Evolutionary conservation across 2,888 invertebrate genomes (phyloP), one percentile per base, ranked within the genome.

Genomic region (Chrysina gloriosa): DNA sequence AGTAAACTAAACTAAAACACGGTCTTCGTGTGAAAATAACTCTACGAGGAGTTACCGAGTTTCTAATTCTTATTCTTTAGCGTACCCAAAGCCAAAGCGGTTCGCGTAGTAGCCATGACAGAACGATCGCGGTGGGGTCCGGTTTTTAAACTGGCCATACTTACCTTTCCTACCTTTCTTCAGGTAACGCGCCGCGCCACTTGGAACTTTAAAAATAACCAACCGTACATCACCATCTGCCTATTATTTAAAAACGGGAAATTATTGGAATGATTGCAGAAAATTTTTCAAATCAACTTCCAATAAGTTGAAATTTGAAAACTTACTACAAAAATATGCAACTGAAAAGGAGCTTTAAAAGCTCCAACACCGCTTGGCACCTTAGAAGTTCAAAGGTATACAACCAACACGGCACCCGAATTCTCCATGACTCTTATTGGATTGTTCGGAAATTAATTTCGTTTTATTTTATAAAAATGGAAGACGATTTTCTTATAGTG

Each of bases 11-110:
- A 66, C 16, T 39, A 16, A n/a, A 39, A 47, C 45, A 36, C 45
- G 45, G 58, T 66, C 56, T 66, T 56, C 34, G 66, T 23, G 31
- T 56, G 42, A 58, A 66, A 66, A 66, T 66, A 66, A 58, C 66
- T 65, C 52, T 34, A 23, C 29, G 29, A 42, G 52, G 7, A 39
- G 25, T 54, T 42, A 16, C 31, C 11, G 31, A 21, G 47, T 5
- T 6, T 4, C 29, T 29, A 4, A 47, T 31, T 56, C 42, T 66
- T 48, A 39, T 64, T 29, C 66, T 66, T 56, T 47, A n/a, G 34
- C 7, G 25, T 29, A 19, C 14, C 58, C 42, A 29, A 42, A 42
- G 58, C 58, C 36, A 52, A 42, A 16, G 42, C 58, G 42, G 42
- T 50, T 25, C 48, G 11, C 48, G 48, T 27, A 48, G 63, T 66